Conservation (phyloP, 1,140 invertebrate species). For the Nylanderia fulva region DNA sequence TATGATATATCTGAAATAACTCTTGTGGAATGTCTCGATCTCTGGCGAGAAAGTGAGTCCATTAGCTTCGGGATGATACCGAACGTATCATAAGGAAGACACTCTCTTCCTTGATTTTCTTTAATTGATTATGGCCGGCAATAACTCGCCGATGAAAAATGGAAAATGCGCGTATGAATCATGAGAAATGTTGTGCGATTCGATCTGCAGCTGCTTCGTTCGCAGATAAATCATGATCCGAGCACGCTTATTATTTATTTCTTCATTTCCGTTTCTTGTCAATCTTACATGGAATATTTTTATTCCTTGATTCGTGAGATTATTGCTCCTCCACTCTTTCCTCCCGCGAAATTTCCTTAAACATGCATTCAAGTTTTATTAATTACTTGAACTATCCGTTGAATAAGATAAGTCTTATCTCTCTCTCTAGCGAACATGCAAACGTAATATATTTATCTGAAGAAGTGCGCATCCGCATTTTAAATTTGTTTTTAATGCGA, state of each 20-base stretch:
- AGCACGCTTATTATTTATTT: slow-evolving; percentile 55
- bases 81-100: slow-evolving; percentile 36
- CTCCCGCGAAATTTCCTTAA: background rate
- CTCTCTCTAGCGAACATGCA: background rate
- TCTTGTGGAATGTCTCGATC: slow-evolving; percentile 12
- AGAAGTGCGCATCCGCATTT: background rate
- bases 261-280: slow-evolving; percentile 46
- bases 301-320: slow-evolving; percentile 12
- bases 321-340: background rate
- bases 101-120: slow-evolving; percentile 39
- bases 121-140: slow-evolving; percentile 1
- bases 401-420: background rate
- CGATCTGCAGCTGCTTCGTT: slow-evolving; percentile 13
- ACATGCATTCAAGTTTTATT: no score
- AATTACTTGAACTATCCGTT: background rate
- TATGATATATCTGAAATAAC: slow-evolving; percentile 21
- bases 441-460: slow-evolving; percentile 6
- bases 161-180: slow-evolving; percentile 28
- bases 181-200: slow-evolving; percentile 45
- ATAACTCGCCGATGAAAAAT: slow-evolving; percentile 29
- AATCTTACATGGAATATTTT: slow-evolving; percentile 30
- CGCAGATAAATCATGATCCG: slow-evolving; percentile 36
- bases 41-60: slow-evolving; percentile 3
- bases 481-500: background rate
- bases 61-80: slow-evolving; percentile 37